These are phyloP conservation scores for Paramacrobiotus metropolitanus DNA, from an alignment of 1,140 invertebrate genomes.

Conservation along the genomic window DNA sequence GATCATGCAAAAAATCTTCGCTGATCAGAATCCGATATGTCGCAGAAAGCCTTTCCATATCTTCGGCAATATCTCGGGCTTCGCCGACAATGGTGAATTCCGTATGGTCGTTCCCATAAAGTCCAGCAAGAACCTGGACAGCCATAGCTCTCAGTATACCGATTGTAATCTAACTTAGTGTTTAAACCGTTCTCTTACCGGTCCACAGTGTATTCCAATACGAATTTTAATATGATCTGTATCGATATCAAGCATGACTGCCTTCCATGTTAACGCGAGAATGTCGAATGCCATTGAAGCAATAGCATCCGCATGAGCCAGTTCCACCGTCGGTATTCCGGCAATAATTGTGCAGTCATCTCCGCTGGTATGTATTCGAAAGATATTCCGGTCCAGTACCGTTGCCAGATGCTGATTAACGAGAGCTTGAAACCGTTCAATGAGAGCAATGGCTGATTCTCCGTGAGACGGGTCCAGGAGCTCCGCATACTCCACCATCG, in stretches of 20 bases:
- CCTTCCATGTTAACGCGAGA: not conserved
- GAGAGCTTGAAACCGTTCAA: not conserved
- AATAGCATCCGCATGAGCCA: not conserved
- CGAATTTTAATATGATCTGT: not conserved
- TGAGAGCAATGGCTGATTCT: not conserved
- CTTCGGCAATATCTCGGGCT: not conserved
- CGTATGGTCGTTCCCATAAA: not conserved
- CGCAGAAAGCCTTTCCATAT: not conserved
- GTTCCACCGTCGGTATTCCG: not conserved
- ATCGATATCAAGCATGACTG: not conserved
- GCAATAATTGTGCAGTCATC: not conserved
- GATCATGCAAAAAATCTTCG: not conserved
- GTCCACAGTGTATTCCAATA: not conserved
- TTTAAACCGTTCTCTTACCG: not conserved
- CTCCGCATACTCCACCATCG: not conserved
- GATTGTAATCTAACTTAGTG: no score
- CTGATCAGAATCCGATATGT: not conserved
- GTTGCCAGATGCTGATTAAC: not conserved
- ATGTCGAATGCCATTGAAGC: not conserved
- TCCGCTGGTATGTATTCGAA: not conserved
- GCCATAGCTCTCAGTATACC: no score
- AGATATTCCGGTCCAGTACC: not conserved
- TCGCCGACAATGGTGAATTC: not conserved
- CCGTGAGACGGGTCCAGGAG: not conserved
- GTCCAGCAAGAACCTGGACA: not conserved